Evolutionary conservation across 2,113 vertebrate genomes (phyloP).

Genomic region (Epinephelus fuscoguttatus): DNA sequence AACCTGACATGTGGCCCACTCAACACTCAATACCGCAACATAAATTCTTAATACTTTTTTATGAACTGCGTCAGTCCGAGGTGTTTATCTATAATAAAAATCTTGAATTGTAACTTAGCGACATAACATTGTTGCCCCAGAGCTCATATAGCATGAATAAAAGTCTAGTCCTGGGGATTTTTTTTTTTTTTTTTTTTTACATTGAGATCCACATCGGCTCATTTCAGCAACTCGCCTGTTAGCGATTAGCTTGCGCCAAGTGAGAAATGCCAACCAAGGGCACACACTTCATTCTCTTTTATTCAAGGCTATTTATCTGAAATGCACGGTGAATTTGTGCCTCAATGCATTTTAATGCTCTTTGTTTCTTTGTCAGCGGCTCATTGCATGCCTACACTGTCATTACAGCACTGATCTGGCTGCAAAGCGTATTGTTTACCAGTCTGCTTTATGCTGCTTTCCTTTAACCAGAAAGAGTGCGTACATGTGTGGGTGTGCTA

Average conservation of each 20-base stretch:
- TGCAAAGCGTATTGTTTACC: constrained; percentile 40
- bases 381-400: constrained; percentile 13
- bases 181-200: constrained; percentile 20
- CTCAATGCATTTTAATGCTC: constrained; percentile 49
- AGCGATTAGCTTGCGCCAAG: constrained; percentile 36
- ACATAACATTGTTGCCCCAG: constrained; percentile 36
- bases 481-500: constrained; percentile 44
- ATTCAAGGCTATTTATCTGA: constrained; percentile 39
- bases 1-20: constrained; percentile 73
- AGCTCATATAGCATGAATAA: constrained; percentile 52
- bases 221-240: constrained; percentile 56
- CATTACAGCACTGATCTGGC: constrained; percentile 29
- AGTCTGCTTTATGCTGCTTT: constrained; percentile 20
- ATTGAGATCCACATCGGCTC: constrained; percentile 36
- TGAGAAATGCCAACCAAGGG: constrained; percentile 45
- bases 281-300: constrained; percentile 36
- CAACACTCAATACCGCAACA: constrained; percentile 56
- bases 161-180: constrained; percentile 13
- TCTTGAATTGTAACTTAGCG: constrained; percentile 55
- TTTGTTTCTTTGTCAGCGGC: constrained; percentile 11
- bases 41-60: constrained; percentile 77
- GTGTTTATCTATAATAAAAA: constrained; percentile 77
- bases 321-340: constrained; percentile 37
- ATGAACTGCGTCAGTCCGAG: constrained; percentile 67
- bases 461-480: constrained; percentile 38